A percentile compares a stretch with the other conserved stretches of the same genome.
phyloP scores from a whole-genome alignment of 2,888 invertebrate genomes.

The Formica aserva region DNA sequence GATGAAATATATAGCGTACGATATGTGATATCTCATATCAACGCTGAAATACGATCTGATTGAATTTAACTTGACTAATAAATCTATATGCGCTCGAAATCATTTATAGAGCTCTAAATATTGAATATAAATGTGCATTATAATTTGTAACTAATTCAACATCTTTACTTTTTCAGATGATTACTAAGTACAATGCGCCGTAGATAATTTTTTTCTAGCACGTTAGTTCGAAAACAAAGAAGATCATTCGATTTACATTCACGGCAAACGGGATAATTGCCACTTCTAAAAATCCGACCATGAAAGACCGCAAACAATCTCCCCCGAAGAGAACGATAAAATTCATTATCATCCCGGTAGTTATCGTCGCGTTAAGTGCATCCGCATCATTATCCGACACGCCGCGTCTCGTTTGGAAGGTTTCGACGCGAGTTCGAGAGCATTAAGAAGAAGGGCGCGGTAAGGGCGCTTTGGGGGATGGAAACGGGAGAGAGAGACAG shows the following conservation, averaged over 20 bases:
- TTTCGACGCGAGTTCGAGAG: slow-evolving; percentile 51
- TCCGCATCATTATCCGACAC: slow-evolving; percentile 45
- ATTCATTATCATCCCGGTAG: slow-evolving; percentile 47
- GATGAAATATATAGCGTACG: not conserved
- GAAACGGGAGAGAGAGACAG: slow-evolving; percentile 4
- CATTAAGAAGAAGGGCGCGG: slow-evolving; percentile 45
- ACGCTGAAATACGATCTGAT: not conserved
- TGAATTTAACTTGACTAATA: not conserved
- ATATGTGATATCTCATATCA: not conserved
- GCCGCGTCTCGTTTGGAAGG: slow-evolving; percentile 37
- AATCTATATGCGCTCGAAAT: not conserved
- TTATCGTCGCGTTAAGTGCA: slow-evolving; percentile 53
- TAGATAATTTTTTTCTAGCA: not conserved
- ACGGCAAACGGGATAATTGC: slow-evolving; percentile 31
- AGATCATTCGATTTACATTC: not conserved
- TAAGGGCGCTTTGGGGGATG: not conserved
- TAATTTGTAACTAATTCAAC: not conserved
- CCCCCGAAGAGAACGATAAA: slow-evolving; percentile 42
- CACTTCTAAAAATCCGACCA: slow-evolving; percentile 34
- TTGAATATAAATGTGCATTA: not conserved
- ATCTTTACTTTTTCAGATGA: not conserved
- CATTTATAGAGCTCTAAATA: not conserved
- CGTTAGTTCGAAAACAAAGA: not conserved
- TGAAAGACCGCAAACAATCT: slow-evolving; percentile 48
- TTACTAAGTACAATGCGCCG: not conserved